A percentile compares a stretch with the other conserved stretches of the same genome.
Evolutionary conservation across 53 echinoderm and acorn worm species (phyloP).

Genomic region (Stichopus horrens): DNA sequence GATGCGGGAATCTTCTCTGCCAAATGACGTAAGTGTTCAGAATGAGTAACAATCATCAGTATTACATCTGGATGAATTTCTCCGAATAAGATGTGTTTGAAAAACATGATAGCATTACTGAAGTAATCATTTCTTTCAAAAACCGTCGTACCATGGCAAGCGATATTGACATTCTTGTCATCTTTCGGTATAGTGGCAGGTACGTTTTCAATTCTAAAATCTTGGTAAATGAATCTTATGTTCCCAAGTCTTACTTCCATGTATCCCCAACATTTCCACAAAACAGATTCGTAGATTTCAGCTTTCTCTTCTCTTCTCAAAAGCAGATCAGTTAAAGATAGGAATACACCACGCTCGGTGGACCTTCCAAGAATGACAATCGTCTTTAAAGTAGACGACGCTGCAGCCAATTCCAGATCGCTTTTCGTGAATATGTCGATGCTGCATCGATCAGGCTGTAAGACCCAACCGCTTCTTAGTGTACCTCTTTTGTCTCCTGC

Average conservation of each 20-base stretch:
- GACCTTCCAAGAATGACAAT: slow-evolving; percentile 14
- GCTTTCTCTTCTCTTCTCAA: neutral
- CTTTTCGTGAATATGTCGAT: slow-evolving; percentile 5
- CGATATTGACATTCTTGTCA: neutral
- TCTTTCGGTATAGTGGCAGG: neutral
- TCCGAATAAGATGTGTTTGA: neutral
- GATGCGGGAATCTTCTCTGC: neutral
- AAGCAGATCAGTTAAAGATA: neutral
- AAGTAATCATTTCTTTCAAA: neutral
- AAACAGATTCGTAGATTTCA: neutral
- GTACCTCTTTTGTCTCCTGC: neutral
- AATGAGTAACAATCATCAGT: neutral
- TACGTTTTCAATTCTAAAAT: neutral
- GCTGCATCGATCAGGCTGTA: slow-evolving; percentile 12
- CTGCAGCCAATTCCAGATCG: neutral
- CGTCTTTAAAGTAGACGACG: neutral
- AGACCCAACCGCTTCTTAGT: slow-evolving; percentile 7
- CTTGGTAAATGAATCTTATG: neutral
- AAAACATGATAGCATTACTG: neutral
- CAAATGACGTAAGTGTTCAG: neutral
- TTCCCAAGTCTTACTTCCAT: neutral
- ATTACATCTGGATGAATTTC: neutral
- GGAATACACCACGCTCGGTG: slow-evolving; percentile 1
- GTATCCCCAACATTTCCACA: slow-evolving; percentile 24
- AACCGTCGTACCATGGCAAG: neutral